Conservation (phyloP, 2,888 invertebrate genomes). For the Argynnis bischoffii region DNA sequence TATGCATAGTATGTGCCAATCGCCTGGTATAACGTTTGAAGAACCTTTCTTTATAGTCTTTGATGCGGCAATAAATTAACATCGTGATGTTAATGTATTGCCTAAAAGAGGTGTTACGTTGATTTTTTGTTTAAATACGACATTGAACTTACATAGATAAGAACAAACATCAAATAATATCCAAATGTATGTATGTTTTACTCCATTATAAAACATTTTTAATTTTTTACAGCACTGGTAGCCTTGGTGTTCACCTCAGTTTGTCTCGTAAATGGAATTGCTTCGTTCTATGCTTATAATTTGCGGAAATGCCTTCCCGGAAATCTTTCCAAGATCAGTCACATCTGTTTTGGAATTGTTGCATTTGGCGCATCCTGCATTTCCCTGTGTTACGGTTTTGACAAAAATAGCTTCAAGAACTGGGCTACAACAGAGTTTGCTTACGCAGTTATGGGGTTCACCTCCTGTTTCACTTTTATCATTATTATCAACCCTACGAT, state of each 20-base stretch:
- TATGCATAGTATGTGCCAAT: not conserved
- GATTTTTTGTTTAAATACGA: too few species aligned
- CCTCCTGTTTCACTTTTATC: constrained; percentile 49
- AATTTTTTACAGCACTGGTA: constrained; percentile 52
- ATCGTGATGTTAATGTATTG: too few species aligned
- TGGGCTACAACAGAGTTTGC: constrained; percentile 51
- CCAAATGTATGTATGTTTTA: not conserved
- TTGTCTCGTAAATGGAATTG: constrained; percentile 57
- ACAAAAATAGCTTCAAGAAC: constrained; percentile 52
- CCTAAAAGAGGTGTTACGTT: too few species aligned
- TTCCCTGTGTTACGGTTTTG: constrained; percentile 57
- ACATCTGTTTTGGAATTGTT: constrained; percentile 59
- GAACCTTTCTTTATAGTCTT: too few species aligned
- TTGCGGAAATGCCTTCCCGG: constrained; percentile 50
- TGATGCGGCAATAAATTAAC: too few species aligned
- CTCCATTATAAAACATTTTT: too few species aligned
- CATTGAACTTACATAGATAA: too few species aligned
- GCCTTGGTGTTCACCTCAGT: constrained; percentile 60
- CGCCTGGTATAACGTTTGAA: too few species aligned
- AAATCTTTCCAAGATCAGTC: constrained; percentile 58
- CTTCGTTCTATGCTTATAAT: constrained; percentile 60
- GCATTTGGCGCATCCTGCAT: constrained; percentile 54
- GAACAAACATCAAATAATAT: too few species aligned
- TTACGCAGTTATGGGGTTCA: constrained; percentile 50
- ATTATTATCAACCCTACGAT: constrained; percentile 57